Conservation (phyloP, 2,888 invertebrate genomes). For the Acleris laterana region DNA sequence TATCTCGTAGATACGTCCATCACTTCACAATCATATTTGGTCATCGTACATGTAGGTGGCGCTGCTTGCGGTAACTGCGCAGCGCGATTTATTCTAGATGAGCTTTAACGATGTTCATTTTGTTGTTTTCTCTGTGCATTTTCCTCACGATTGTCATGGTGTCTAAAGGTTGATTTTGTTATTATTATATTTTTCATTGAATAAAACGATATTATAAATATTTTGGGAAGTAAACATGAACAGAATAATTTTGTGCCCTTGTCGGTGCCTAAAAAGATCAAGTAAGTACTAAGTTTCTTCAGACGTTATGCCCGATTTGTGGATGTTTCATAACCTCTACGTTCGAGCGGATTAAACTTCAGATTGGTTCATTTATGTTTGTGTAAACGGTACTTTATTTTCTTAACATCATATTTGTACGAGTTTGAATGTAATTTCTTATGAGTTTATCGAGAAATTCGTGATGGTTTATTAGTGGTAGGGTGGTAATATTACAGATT, state of each 20-base stretch:
- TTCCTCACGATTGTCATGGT: slow-evolving; percentile 68
- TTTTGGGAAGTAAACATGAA: slow-evolving; percentile 63
- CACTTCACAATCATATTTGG: too few species aligned
- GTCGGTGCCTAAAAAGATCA: slow-evolving; percentile 71
- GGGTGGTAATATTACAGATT: neutral
- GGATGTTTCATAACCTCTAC: slow-evolving; percentile 55
- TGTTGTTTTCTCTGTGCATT: slow-evolving; percentile 34
- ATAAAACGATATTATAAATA: slow-evolving; percentile 47
- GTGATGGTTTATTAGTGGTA: slow-evolving; percentile 6
- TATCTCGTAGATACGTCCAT: too few species aligned
- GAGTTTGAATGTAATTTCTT: neutral
- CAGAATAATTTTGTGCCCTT: slow-evolving; percentile 69
- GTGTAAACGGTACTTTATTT: neutral
- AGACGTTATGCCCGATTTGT: slow-evolving; percentile 29
- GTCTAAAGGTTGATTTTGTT: slow-evolving; percentile 79
- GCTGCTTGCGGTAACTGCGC: too few species aligned
- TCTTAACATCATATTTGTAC: neutral
- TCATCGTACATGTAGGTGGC: too few species aligned
- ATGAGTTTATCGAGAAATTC: neutral
- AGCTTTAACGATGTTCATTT: neutral
- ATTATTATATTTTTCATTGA: slow-evolving; percentile 67
- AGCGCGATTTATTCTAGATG: too few species aligned
- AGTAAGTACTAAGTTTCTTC: slow-evolving; percentile 59
- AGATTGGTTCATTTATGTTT: slow-evolving; percentile 62
- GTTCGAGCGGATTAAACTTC: slow-evolving; percentile 46